These are phyloP conservation scores for Denticeps clupeoides DNA, from an alignment of 2,797 vertebrate genomes.

Conservation along the genomic window DNA sequence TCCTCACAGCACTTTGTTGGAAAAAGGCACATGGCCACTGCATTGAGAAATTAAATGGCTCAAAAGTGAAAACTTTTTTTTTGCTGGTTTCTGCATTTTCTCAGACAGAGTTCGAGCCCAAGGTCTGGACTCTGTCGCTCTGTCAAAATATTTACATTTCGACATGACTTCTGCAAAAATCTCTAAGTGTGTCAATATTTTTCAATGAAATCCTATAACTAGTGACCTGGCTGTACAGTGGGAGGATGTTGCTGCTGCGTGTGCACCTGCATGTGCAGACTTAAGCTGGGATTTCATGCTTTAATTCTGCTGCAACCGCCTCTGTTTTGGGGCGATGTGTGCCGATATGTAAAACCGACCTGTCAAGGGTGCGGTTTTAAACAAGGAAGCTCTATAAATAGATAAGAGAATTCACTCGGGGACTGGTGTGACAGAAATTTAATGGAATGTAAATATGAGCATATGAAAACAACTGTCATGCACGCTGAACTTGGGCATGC, in stretches of 20 bases:
- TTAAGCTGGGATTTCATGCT: slow-evolving; percentile 10
- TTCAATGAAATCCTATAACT: slow-evolving; percentile 33
- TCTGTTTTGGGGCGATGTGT: slow-evolving; percentile 10
- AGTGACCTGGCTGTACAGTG: slow-evolving; percentile 35
- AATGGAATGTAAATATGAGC: slow-evolving; percentile 18
- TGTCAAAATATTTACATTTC: slow-evolving; percentile 46
- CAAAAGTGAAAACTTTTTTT: slow-evolving; percentile 37
- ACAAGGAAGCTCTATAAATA: slow-evolving; percentile 15
- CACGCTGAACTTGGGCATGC: slow-evolving; percentile 5
- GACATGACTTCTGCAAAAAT: slow-evolving; percentile 37
- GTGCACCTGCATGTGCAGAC: slow-evolving; percentile 35
- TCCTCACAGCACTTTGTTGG: slow-evolving; percentile 45
- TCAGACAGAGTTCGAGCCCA: slow-evolving; percentile 37
- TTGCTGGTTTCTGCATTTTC: slow-evolving; percentile 37
- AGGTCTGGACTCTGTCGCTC: slow-evolving; percentile 47
- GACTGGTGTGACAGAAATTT: slow-evolving; percentile 12
- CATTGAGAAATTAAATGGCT: slow-evolving; percentile 44
- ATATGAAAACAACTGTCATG: slow-evolving; percentile 13
- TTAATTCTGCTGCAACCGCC: neutral
- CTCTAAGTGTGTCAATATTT: slow-evolving; percentile 25
- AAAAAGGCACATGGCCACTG: slow-evolving; percentile 33
- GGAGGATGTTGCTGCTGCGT: slow-evolving; percentile 33
- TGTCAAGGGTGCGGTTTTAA: slow-evolving; percentile 16
- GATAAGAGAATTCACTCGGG: slow-evolving; percentile 15
- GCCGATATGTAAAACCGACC: slow-evolving; percentile 2